A percentile compares a stretch with the other conserved stretches of the same genome.
Evolutionary conservation across 2,797 vertebrate genomes (phyloP).

Genomic region (Acanthornis magna): DNA sequence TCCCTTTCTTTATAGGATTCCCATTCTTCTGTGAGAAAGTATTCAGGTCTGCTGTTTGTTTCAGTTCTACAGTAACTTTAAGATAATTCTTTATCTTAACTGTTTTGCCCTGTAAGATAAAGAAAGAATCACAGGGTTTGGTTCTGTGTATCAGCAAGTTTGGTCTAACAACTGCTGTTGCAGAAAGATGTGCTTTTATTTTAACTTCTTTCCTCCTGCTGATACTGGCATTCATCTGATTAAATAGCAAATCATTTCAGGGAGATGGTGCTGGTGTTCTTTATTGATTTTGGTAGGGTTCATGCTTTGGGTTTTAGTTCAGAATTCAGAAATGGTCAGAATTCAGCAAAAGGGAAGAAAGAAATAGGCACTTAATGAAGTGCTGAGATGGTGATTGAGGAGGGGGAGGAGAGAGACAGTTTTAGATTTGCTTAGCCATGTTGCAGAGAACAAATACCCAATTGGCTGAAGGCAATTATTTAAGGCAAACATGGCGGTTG

Average conservation of each 20-base stretch:
- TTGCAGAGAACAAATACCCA: neutral
- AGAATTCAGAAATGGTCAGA: neutral
- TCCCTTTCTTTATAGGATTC: neutral
- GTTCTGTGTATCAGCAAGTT: neutral
- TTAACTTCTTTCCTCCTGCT: neutral
- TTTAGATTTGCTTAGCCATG: neutral
- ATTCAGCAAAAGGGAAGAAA: neutral
- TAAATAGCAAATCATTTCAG: neutral
- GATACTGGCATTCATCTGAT: neutral
- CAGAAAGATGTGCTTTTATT: neutral
- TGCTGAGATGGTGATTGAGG: accelerated
- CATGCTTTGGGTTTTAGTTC: neutral
- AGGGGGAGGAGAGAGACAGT: neutral
- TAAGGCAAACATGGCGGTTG: neutral
- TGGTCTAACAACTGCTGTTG: neutral
- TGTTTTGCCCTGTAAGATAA: neutral
- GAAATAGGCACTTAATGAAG: neutral
- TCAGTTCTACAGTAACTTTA: neutral
- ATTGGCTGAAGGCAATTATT: neutral
- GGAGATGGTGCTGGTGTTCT: neutral
- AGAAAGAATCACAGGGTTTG: neutral
- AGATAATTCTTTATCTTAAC: neutral
- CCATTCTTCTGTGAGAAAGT: neutral
- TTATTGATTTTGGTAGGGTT: neutral
- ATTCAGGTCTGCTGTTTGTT: neutral